Evolutionary conservation across 2,888 invertebrate species (phyloP).

Genomic region (Perizoma affinitatum): DNA sequence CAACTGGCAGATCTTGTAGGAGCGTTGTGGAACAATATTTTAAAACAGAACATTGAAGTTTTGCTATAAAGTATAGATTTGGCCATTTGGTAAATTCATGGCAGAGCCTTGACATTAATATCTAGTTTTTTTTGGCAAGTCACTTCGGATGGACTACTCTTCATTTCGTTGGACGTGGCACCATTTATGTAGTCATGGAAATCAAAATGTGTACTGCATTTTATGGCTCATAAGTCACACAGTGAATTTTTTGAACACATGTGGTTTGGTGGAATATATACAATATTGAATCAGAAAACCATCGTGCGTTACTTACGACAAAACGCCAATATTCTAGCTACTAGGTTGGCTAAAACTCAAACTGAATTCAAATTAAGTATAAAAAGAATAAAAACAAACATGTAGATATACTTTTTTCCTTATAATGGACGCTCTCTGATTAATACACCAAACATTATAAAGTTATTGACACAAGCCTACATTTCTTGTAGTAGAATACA

Average conservation of each 20-base stretch:
- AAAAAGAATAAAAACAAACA: too few species aligned
- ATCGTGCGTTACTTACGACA: too few species aligned
- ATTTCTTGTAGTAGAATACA: too few species aligned
- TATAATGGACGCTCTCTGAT: too few species aligned
- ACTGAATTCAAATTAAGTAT: too few species aligned
- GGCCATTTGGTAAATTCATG: conserved; percentile 18
- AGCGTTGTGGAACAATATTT: conserved; percentile 20
- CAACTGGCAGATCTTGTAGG: conserved; percentile 56
- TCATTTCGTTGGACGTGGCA: conserved; percentile 16
- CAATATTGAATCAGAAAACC: too few species aligned
- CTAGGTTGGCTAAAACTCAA: too few species aligned
- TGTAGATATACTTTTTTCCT: too few species aligned
- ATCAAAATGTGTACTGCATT: conserved; percentile 17
- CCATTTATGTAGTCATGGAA: conserved; percentile 7
- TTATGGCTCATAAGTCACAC: conserved; percentile 6
- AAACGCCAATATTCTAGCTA: too few species aligned
- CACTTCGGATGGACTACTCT: conserved; percentile 2
- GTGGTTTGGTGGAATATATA: not conserved
- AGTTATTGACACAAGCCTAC: too few species aligned
- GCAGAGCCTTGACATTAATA: conserved; percentile 7
- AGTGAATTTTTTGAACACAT: conserved; percentile 9
- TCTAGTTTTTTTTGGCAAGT: conserved; percentile 12
- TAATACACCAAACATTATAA: too few species aligned
- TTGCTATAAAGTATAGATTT: conserved; percentile 13
- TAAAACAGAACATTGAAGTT: conserved; percentile 17